A percentile compares a stretch with the other conserved stretches of the same genome.
Evolutionary conservation across 2,797 vertebrate species (phyloP).

Genomic region (Vespertilio murinus): DNA sequence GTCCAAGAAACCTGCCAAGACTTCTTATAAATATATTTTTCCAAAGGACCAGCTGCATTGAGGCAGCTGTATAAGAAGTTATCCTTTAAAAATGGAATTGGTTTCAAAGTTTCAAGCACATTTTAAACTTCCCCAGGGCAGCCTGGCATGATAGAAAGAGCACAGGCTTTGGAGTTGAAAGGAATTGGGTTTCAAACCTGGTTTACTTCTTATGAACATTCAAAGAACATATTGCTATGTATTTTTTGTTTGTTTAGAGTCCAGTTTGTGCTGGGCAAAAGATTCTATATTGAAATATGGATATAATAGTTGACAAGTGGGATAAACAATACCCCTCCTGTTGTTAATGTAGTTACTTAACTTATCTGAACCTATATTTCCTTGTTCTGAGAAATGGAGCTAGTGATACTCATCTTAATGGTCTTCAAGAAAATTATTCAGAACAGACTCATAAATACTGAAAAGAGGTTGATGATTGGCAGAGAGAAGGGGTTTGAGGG

Average conservation of each 20-base stretch:
- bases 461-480: not conserved
- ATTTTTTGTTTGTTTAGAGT: not conserved
- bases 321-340: not conserved
- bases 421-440: not conserved
- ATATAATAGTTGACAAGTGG: not conserved
- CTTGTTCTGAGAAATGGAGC: conserved; percentile 10
- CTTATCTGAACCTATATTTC: not conserved
- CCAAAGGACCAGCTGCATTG: conserved; percentile 59
- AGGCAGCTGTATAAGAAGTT: conserved; percentile 67
- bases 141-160: not conserved
- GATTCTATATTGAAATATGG: not conserved
- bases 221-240: not conserved
- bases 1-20: conserved; percentile 75
- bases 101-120: conserved; percentile 54
- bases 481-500: not conserved
- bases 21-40: conserved; percentile 72
- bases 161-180: not conserved
- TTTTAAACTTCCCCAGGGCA: conserved; percentile 45
- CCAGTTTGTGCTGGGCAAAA: not conserved
- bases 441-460: not conserved
- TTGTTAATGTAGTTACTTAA: conserved; percentile 9
- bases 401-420: not conserved
- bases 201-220: conserved; percentile 39
- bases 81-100: conserved; percentile 63
- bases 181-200: not conserved